Base-by-base conservation (phyloP, 2,888 invertebrate genomes). In the Catotricha subobsoleta region DNA sequence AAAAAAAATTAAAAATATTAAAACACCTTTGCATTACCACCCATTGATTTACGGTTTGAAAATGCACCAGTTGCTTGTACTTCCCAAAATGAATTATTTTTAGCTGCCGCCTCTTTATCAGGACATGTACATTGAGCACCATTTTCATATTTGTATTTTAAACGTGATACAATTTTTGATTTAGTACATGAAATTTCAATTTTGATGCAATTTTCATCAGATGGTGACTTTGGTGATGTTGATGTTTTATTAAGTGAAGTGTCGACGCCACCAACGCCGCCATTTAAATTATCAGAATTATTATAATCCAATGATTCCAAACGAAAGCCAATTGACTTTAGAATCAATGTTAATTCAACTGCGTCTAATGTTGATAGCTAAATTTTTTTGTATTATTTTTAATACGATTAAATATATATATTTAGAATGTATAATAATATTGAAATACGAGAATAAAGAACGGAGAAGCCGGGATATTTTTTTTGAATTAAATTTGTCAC, bases 81-180 rank as follows among this genome's bases (percentile, higher is more conserved):
- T 31, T 47, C 47, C 47, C 47, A 47, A 46, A 46, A 47, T 23
- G 47, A 47, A 38, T 46, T 47, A 43, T 47, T 43, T 2, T 19
- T 9, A 21, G 40, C 46, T 20, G 43, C 18, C 12, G 43, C 7
- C 39, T 45, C 38, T 5, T 21, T 19, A 20, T 34, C 21, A 13
- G 47, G 47, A 18, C 47, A 47, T 15, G 47, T 44, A 39, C 47
- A 47, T 35, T 41, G 43, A 20, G 21, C 34, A n/a, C n/a, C 2
- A n/a, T 34, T 21, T 23, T 39, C 38, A 3, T 39, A 18, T 19
- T 34, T 30, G 28, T 46, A 28, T 12, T 13, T 21, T 21, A 47
- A 36, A 41, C 44, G 42, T 10, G 47, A 47, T 18, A 37, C 30
- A 2, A 47, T 43, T n/a, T 46, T 46, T 5, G 47, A 46, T 30